Conservation (phyloP, 2,797 vertebrate species). For the Synanceia verrucosa region DNA sequence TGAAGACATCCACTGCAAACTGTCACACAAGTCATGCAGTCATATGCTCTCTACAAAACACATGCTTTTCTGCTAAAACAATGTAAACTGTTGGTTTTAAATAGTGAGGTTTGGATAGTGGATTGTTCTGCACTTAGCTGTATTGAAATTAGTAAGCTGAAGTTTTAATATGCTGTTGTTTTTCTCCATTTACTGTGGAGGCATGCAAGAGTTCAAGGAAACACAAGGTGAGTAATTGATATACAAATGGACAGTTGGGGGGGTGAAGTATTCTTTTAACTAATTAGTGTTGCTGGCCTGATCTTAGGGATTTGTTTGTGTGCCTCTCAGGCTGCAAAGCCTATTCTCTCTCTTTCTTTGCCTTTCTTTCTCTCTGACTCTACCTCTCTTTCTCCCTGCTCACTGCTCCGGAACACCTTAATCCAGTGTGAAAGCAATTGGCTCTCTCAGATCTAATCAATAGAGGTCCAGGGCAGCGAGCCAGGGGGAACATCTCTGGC, state of each 20-base stretch:
- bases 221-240: background rate
- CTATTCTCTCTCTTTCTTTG: constrained; percentile 18
- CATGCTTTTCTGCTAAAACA: background rate
- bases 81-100: too few species aligned
- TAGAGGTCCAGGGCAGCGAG: constrained; percentile 75
- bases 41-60: background rate
- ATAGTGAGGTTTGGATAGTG: background rate
- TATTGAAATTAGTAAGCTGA: background rate
- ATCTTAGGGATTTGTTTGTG: constrained; percentile 33
- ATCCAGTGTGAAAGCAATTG: constrained; percentile 86
- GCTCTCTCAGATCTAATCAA: constrained; percentile 83
- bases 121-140: background rate
- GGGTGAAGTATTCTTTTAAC: background rate
- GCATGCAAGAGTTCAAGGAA: background rate
- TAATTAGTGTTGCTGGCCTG: constrained; percentile 51
- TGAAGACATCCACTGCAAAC: background rate
- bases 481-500: constrained; percentile 80
- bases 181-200: background rate
- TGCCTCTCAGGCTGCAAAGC: constrained; percentile 26
- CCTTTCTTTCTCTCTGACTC: background rate
- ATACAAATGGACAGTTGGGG: background rate
- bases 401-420: constrained; percentile 79
- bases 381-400: constrained; percentile 56
- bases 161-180: background rate
- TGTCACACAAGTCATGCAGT: background rate